These are phyloP conservation scores for Trematocara caparti DNA, from an alignment of 2,797 vertebrate genomes.

Conservation along the genomic window DNA sequence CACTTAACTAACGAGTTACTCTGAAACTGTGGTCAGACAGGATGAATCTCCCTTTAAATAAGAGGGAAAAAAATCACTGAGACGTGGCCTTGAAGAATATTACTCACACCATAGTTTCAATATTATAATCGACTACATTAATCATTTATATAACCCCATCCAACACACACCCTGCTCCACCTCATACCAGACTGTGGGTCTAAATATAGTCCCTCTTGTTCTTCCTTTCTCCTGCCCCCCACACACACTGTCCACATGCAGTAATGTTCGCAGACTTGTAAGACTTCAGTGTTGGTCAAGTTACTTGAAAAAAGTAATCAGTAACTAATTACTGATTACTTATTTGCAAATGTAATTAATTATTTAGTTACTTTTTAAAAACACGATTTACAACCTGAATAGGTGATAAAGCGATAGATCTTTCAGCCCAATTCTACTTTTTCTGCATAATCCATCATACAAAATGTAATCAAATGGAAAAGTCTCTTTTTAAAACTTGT, in stretches of 20 bases:
- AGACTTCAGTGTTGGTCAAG: no score
- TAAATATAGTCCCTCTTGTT: conserved; percentile 49
- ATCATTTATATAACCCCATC: conserved; percentile 54
- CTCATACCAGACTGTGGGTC: conserved; percentile 36
- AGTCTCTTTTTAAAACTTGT: no score
- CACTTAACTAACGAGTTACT: background rate
- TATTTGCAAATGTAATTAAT: no score
- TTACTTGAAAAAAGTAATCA: no score
- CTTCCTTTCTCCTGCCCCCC: background rate
- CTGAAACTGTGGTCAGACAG: conserved; percentile 14
- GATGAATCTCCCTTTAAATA: background rate
- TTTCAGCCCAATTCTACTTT: no score
- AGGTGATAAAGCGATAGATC: no score
- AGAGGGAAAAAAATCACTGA: background rate
- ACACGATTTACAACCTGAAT: no score
- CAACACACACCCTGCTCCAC: conserved; percentile 4
- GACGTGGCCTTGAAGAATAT: conserved; percentile 38
- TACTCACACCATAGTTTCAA: conserved; percentile 30
- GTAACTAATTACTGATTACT: no score
- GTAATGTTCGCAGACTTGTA: background rate
- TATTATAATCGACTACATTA: conserved; percentile 55
- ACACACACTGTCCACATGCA: background rate
- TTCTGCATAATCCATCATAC: no score
- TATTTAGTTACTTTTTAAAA: no score
- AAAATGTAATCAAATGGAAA: no score